Base-by-base conservation (phyloP, 2,888 invertebrate species). In the Eristalis arbustorum region DNA sequence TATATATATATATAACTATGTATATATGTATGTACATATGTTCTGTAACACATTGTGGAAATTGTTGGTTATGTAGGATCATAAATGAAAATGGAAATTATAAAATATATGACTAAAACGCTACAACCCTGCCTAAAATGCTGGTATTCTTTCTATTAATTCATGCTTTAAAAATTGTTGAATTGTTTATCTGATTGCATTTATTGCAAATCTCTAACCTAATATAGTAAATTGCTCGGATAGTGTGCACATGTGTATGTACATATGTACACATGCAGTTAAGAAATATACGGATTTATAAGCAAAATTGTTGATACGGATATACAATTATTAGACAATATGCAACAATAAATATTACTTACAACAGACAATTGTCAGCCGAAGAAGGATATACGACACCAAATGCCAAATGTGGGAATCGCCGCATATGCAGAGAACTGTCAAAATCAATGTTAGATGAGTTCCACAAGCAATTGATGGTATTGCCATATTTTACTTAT, bases 361-460 rank as follows among this genome's bases (percentile, higher is more conserved):
- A 37, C 74, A 69, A 61, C 34, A 63, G 34, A 56, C 18, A n/a
- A n/a, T 18, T n/a, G 37, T 25, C 31, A 14, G 11, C 40, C 25
- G 22, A 42, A 40, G 37, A 22, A 10, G 49, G 31, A 61, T 25
- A 18, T 18, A 22, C 67, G 62, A 57, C 6, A 14, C 2, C 28
- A 31, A 74, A 64, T 72, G 42, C 40, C 77, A 73, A 80, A 85
- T 76, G 81, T 81, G 81, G 77, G 69, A 85, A 76, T 34, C 37
- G 62, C 81, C 81, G 73, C 77, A 85, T 67, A 79, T 75, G 75
- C 25, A 84, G 64, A 64, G 61, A 75, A 61, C 14, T 61, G 61
- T 69, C 57, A 74, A 75, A 28, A 63, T 23, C 2, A 28, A 63
- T 5, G 42, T n/a, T 13, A 72, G 62, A 74, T 18, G n/a, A 2